A percentile compares a stretch with the other conserved stretches of the same genome.
phyloP scores from a whole-genome alignment of 1,140 invertebrate genomes.

The Zaprionus camerounensis region DNA sequence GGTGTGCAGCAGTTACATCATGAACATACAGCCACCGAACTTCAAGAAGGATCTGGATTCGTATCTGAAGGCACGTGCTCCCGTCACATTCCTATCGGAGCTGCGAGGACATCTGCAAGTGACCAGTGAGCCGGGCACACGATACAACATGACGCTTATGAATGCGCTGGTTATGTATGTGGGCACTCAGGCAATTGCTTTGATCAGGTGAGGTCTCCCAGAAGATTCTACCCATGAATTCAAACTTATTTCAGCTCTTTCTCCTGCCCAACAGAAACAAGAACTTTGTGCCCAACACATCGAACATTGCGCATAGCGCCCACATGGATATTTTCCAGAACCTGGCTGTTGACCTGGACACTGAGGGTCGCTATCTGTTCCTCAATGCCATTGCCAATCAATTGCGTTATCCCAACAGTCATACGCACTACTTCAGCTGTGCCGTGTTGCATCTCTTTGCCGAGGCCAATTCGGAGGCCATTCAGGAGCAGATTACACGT shows the following conservation, averaged over 20 bases:
- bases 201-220: slow-evolving; percentile 86
- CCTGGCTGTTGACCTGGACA: slow-evolving; percentile 98
- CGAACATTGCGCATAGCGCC: slow-evolving; percentile 97
- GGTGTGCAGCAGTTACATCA: slow-evolving; percentile 94
- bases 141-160: slow-evolving; percentile 98
- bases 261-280: slow-evolving; percentile 86
- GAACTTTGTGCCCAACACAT: slow-evolving; percentile 96
- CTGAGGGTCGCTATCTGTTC: slow-evolving; percentile 98
- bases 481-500: slow-evolving; percentile 95
- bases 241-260: not conserved
- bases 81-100: slow-evolving; percentile 97
- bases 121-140: slow-evolving; percentile 93
- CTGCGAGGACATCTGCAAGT: slow-evolving; percentile 94
- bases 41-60: slow-evolving; percentile 98
- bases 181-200: slow-evolving; percentile 96
- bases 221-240: not conserved
- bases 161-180: slow-evolving; percentile 99
- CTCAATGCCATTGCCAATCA: slow-evolving; percentile 99
- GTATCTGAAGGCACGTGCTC: slow-evolving; percentile 96
- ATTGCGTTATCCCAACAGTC: slow-evolving; percentile 98
- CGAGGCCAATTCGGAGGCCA: slow-evolving; percentile 98
- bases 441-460: slow-evolving; percentile 98
- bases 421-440: slow-evolving; percentile 99
- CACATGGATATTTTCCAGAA: slow-evolving; percentile 99
- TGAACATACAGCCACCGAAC: slow-evolving; percentile 92